Evolutionary conservation across 2,113 vertebrate genomes (phyloP), one percentile per base, ranked within the genome.

Genomic region (Ochotona curzoniae): DNA sequence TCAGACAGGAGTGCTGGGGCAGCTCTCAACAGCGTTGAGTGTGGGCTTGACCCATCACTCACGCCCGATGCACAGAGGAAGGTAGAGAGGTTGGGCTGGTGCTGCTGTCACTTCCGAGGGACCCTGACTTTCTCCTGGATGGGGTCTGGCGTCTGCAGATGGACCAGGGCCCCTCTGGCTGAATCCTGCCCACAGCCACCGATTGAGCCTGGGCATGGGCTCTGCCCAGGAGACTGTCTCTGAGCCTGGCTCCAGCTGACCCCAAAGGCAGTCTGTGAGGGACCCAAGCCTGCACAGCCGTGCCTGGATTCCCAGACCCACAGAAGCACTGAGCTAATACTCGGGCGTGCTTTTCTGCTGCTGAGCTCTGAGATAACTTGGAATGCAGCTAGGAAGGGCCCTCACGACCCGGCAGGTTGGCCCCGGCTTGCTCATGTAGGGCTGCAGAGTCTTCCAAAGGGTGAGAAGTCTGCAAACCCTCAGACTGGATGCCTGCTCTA

Each of bases 401-500:
- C 54, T 30, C 47, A 3, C 49, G 12, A 23, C 13, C 69, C 44
- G 28, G 7, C 3, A 0, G 17, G 76, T 15, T 8, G 32, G 28
- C 47, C 8, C 8, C 21, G 11, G 17, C 32, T 60, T 21, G 15
- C 51, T 28, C n/a, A 15, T 14, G 35, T 0, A 9, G 12, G 23
- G 64, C n/a, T 10, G 10, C 11, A 0, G 32, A 60, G n/a, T 10
- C 38, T 30, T 17, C n/a, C 25, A 38, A 44, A 47, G 35, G 76
- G 32, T 79, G 14, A 4, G 44, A 69, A 8, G 66, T 13, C 0
- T 1, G 44, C 6, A 12, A 21, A 73, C 28, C 17, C 28, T 32
- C 5, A 30, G 57, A 18, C 17, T 1, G 13, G 0, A 0, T 8
- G 13, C 1, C 38, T 44, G 38, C 38, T 44, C 4, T 44, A 44